These are phyloP conservation scores for Alcedo atthis DNA, from an alignment of 2,797 vertebrate genomes.

Conservation along the genomic window DNA sequence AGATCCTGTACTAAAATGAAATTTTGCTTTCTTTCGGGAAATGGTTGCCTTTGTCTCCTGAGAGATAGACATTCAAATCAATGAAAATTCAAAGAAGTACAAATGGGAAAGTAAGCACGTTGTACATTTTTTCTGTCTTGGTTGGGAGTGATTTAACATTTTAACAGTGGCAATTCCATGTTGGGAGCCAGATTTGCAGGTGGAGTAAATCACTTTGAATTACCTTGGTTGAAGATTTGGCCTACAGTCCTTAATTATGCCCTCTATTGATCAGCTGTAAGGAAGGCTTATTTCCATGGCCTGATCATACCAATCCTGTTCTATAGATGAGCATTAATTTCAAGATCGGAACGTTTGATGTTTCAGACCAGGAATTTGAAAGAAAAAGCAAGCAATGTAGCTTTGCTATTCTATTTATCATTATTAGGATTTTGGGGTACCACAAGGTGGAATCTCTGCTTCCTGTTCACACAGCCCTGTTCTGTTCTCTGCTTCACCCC, in stretches of 20 bases:
- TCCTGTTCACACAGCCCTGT: background rate
- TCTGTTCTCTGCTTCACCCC: background rate
- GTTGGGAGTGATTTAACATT: background rate
- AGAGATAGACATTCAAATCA: background rate
- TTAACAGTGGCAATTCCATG: background rate
- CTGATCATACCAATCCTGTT: background rate
- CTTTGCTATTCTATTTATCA: background rate
- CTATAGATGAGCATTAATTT: background rate
- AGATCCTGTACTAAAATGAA: background rate
- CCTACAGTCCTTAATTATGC: conserved; percentile 31
- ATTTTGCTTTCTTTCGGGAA: background rate
- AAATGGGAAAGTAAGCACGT: background rate
- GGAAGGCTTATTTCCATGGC: background rate
- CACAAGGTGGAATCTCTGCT: background rate
- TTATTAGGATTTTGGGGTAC: background rate
- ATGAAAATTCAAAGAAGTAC: background rate
- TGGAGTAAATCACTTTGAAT: conserved; percentile 9
- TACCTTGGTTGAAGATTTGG: conserved; percentile 9
- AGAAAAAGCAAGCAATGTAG: background rate
- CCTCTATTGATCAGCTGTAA: conserved; percentile 3
- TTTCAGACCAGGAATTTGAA: background rate
- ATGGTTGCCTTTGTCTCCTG: accelerated
- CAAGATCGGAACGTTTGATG: background rate
- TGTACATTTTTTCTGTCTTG: background rate
- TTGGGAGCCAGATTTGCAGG: background rate